These are phyloP conservation scores for Trachelipus rathkii DNA, from an alignment of 1,140 invertebrate species.

Conservation along the genomic window DNA sequence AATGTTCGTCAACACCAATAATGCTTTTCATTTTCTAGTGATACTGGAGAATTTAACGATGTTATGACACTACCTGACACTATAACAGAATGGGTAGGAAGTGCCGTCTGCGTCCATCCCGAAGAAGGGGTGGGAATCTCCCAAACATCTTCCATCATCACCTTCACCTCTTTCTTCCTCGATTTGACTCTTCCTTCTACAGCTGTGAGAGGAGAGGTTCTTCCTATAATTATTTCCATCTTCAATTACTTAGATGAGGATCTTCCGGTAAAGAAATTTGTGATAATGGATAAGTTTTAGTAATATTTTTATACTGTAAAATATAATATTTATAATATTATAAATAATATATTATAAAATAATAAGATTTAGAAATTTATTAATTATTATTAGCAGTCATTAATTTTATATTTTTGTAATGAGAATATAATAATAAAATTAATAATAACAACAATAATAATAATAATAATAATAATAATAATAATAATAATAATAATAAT, in stretches of 20 bases:
- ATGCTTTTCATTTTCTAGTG: slow-evolving; percentile 5
- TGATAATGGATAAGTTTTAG: no score
- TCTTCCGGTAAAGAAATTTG: slow-evolving; percentile 56
- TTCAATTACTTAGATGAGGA: slow-evolving; percentile 67
- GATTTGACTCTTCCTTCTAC: slow-evolving; percentile 66
- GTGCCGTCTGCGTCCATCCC: slow-evolving; percentile 63
- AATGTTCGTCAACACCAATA: not conserved
- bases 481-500: no score
- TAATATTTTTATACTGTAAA: no score
- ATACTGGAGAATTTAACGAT: slow-evolving; percentile 16
- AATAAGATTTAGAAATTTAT: no score
- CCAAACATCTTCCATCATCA: slow-evolving; percentile 56
- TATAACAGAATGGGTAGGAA: slow-evolving; percentile 68
- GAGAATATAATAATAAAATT: no score
- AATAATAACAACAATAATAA: no score
- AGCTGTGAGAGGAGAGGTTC: slow-evolving; percentile 64
- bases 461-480: no score
- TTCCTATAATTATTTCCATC: slow-evolving; percentile 64
- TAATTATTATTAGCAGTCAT: no score
- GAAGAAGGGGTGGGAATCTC: slow-evolving; percentile 63
- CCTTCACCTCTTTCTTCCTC: slow-evolving; percentile 69
- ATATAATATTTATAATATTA: no score
- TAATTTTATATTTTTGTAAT: no score
- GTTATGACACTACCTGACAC: slow-evolving; percentile 63
- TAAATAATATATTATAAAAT: no score